Evolutionary conservation across 2,888 invertebrate species (phyloP).

Genomic region (Zaprionus bogoriensis): DNA sequence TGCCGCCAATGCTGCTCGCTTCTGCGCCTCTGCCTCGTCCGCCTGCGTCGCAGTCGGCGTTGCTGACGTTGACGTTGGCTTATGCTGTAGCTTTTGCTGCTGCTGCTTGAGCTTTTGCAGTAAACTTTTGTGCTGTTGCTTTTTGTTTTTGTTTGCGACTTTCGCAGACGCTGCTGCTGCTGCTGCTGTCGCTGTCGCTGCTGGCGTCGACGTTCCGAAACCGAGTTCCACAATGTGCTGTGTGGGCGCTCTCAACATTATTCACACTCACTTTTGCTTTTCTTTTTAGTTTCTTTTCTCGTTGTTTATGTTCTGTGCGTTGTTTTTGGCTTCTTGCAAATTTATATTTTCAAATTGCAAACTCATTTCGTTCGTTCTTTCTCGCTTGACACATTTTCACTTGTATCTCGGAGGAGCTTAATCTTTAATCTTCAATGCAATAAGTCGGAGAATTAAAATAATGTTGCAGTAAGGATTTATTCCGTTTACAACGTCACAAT

Average conservation of each 20-base stretch:
- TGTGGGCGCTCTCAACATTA: slow-evolving; percentile 84
- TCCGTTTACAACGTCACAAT: too few species aligned
- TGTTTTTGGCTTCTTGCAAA: slow-evolving; percentile 22
- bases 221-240: slow-evolving; percentile 83
- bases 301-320: slow-evolving; percentile 39
- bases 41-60: slow-evolving; percentile 22
- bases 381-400: slow-evolving; percentile 19
- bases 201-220: slow-evolving; percentile 69
- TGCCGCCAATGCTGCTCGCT: slow-evolving; percentile 46
- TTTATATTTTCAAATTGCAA: slow-evolving; percentile 41
- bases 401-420: background rate
- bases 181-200: slow-evolving; percentile 40
- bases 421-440: slow-evolving; percentile 49
- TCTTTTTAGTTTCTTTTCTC: slow-evolving; percentile 36
- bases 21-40: slow-evolving; percentile 30
- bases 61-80: slow-evolving; percentile 21
- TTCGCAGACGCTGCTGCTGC: slow-evolving; percentile 18
- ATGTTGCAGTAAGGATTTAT: too few species aligned
- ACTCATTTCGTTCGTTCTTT: slow-evolving; percentile 45
- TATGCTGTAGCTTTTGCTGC: slow-evolving; percentile 52
- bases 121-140: slow-evolving; percentile 53
- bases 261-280: slow-evolving; percentile 77
- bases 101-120: slow-evolving; percentile 62
- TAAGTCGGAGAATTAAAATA: too few species aligned
- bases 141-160: slow-evolving; percentile 23